These are phyloP conservation scores for Aulostomus chinensis DNA, from an alignment of 2,797 vertebrate species.

Conservation along the genomic window DNA sequence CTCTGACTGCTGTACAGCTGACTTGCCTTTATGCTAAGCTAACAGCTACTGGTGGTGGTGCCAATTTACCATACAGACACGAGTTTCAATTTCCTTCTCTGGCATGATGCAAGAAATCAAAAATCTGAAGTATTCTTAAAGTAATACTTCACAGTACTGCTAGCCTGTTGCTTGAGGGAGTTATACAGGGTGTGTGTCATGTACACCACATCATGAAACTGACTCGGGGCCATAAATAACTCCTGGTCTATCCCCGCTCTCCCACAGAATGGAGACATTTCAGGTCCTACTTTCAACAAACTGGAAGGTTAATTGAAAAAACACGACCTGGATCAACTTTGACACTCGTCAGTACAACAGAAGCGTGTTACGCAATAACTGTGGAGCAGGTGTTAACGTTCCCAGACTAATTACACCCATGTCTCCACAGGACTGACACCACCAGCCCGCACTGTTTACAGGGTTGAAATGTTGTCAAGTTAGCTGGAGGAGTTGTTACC, in stretches of 20 bases:
- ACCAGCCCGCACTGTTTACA: not conserved
- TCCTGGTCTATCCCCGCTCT: not conserved
- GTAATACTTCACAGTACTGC: too few relatives aligned
- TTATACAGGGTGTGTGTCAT: too few relatives aligned
- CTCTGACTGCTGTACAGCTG: too few relatives aligned
- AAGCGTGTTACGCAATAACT: not conserved
- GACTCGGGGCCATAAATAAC: not conserved
- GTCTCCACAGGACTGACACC: conserved; percentile 22
- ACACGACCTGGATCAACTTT: not conserved
- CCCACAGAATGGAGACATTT: not conserved
- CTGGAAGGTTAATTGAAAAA: not conserved
- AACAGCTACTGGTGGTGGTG: too few relatives aligned
- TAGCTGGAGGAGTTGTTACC: not conserved
- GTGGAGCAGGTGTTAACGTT: conserved; percentile 31
- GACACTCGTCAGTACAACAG: conserved; percentile 4
- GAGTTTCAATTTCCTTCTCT: too few relatives aligned
- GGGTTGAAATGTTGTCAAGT: conserved; percentile 12
- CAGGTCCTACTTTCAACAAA: conserved; percentile 1
- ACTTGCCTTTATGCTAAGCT: too few relatives aligned
- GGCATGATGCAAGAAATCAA: too few relatives aligned
- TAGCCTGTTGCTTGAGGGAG: too few relatives aligned
- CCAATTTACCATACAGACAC: too few relatives aligned
- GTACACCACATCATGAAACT: too few relatives aligned
- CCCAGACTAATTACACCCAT: conserved; percentile 31
- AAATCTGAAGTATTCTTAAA: too few relatives aligned